Base-by-base conservation (phyloP, 2,888 invertebrate genomes). In the Endomychus coccineus region DNA sequence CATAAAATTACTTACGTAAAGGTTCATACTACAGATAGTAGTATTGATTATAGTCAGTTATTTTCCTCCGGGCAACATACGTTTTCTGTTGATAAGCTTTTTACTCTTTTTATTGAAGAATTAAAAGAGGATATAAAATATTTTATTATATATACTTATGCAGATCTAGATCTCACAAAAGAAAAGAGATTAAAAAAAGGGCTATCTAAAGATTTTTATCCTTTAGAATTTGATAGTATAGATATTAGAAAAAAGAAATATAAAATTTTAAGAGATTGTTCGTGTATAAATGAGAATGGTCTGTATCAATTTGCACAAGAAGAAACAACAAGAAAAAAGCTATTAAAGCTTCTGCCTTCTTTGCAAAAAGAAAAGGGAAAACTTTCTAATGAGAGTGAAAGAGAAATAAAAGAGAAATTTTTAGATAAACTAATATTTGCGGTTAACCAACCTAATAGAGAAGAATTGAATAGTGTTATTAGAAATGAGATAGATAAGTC, bases 91-190 rank as follows among this genome's bases (percentile, higher is more conserved):
- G 43, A 50, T 38, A 15, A 36, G 23, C 49, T 49, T 36, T 48
- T 52, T 40, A 42, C 44, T 40, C 48, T 45, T 46, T 54, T 50
- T 48, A 45, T 50, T 34, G 42, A 44, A 43, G 36, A 51, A 34
- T 10, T 44, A 34, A 43, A 16, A 44, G 43, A 43, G n/a, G n/a
- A n/a, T 41, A 34, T 50, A 40, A 37, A 51, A 43, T 45, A 50
- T 41, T 46, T 54, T 43, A 40, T 51, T 40, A 19, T 54, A 10
- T 54, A 48, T 45, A 49, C 49, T 22, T 52, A 54, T 45, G 41
- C 44, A 42, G 25, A 43, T 16, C 43, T 54, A 6, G 46, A 50
- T 35, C 39, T 52, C 35, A 44, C 49, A 36, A 28, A 46, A 46
- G 41, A 49, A 29, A 44, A 43, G 29, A 27, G 39, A 22, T 48